These are phyloP conservation scores for Brachyptera putata DNA, from an alignment of 2,888 invertebrate genomes.

Conservation along the genomic window DNA sequence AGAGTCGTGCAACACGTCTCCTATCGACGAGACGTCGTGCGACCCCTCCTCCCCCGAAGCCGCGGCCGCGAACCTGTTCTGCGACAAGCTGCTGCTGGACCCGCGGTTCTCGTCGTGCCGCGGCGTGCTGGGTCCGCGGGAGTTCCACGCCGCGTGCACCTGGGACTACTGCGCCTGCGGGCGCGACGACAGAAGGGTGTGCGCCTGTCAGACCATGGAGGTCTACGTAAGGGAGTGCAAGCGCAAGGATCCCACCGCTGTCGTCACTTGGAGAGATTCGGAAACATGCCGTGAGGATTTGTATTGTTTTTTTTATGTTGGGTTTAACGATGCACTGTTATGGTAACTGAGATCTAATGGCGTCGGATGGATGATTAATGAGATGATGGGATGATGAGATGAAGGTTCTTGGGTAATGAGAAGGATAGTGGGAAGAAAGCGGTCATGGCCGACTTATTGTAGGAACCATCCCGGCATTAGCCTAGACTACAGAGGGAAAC, in stretches of 20 bases:
- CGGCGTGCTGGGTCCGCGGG: slow-evolving; percentile 41
- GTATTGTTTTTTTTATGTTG: slow-evolving; percentile 5
- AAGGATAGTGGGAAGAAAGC: too few relatives aligned
- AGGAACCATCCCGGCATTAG: too few relatives aligned
- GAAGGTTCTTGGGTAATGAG: too few relatives aligned
- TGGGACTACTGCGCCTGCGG: slow-evolving; percentile 76
- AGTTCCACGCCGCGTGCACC: slow-evolving; percentile 54
- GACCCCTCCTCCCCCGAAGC: neutral
- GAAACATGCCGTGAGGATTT: slow-evolving; percentile 74
- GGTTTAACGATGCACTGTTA: too few relatives aligned
- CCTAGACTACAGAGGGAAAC: too few relatives aligned
- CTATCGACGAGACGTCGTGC: neutral
- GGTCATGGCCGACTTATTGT: too few relatives aligned
- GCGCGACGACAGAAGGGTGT: slow-evolving; percentile 47
- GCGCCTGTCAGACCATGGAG: slow-evolving; percentile 71
- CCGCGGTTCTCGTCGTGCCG: slow-evolving; percentile 63
- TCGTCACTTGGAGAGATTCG: slow-evolving; percentile 71
- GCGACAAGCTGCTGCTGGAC: slow-evolving; percentile 59
- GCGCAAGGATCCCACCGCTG: slow-evolving; percentile 58
- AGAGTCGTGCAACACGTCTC: slow-evolving; percentile 8
- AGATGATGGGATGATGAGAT: too few relatives aligned
- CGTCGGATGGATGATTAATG: too few relatives aligned
- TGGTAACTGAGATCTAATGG: too few relatives aligned
- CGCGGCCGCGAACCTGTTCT: slow-evolving; percentile 55
- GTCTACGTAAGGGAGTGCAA: slow-evolving; percentile 75